Conservation (phyloP, 2,888 invertebrate species). For the Drosophila lacicola region DNA sequence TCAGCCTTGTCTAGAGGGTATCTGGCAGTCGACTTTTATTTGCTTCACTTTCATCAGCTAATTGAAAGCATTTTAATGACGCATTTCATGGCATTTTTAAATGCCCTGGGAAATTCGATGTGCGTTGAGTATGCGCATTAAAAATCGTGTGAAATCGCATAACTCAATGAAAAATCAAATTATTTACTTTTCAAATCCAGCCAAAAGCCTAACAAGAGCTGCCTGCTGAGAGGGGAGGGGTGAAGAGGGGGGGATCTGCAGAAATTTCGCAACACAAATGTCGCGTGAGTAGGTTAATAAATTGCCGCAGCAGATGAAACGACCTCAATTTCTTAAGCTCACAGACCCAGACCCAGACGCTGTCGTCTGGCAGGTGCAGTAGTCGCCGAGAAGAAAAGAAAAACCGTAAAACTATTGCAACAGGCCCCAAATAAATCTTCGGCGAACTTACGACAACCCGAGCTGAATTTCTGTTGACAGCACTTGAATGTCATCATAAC, state of each 20-base stretch:
- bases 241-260: neutral
- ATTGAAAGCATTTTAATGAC: constrained; percentile 56
- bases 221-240: constrained; percentile 1
- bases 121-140: constrained; percentile 17
- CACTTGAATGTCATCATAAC: constrained; percentile 76
- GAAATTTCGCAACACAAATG: constrained; percentile 69
- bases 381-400: constrained; percentile 9
- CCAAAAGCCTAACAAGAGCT: constrained; percentile 13
- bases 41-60: constrained; percentile 6
- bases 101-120: constrained; percentile 25
- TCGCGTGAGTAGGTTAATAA: constrained; percentile 58
- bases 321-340: constrained; percentile 58
- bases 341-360: constrained; percentile 3
- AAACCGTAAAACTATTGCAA: constrained; percentile 58
- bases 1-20: neutral
- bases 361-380: constrained; percentile 56
- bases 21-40: neutral
- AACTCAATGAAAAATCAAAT: constrained; percentile 3
- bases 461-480: constrained; percentile 57
- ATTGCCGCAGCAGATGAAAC: constrained; percentile 52
- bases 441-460: constrained; percentile 15
- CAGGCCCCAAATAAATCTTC: constrained; percentile 70
- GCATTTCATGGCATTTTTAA: constrained; percentile 48
- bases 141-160: constrained; percentile 27
- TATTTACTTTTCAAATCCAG: constrained; percentile 15